A percentile compares a stretch with the other conserved stretches of the same genome.
Conservation (phyloP, 2,888 invertebrate genomes). For the Microplitis deprimator region DNA sequence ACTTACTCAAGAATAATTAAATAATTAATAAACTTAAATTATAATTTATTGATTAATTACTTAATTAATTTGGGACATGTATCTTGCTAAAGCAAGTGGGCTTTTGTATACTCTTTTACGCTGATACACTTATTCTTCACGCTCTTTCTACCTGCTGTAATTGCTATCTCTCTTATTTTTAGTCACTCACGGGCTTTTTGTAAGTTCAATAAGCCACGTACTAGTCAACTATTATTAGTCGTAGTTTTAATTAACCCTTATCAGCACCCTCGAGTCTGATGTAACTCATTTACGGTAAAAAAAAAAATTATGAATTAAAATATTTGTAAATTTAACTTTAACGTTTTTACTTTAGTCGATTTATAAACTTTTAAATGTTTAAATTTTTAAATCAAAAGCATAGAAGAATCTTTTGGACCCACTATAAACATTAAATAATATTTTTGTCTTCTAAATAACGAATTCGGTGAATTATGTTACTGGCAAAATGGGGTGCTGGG, state of each 20-base stretch:
- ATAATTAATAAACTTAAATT: neutral
- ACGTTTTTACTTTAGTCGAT: too few relatives aligned
- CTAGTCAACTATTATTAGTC: neutral
- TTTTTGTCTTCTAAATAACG: too few relatives aligned
- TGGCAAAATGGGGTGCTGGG: too few relatives aligned
- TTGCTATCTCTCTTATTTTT: neutral
- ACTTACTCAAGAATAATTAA: constrained; percentile 19
- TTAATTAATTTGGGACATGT: constrained; percentile 44
- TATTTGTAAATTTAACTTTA: too few relatives aligned
- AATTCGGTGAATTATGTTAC: too few relatives aligned
- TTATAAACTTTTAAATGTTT: too few relatives aligned
- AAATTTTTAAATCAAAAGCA: too few relatives aligned
- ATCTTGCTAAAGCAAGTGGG: constrained; percentile 48
- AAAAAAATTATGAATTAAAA: too few relatives aligned
- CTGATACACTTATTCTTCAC: neutral
- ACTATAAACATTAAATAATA: too few relatives aligned
- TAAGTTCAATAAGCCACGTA: neutral
- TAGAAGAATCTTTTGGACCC: too few relatives aligned
- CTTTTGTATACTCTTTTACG: constrained; percentile 46
- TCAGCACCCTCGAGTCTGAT: neutral
- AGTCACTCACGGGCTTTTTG: neutral
- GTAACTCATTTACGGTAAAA: too few relatives aligned
- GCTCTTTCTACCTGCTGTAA: constrained; percentile 1
- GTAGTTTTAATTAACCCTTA: neutral
- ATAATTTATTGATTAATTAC: neutral